Conservation (phyloP, 2,797 vertebrate genomes). For the Acestrorhynchus altus region DNA sequence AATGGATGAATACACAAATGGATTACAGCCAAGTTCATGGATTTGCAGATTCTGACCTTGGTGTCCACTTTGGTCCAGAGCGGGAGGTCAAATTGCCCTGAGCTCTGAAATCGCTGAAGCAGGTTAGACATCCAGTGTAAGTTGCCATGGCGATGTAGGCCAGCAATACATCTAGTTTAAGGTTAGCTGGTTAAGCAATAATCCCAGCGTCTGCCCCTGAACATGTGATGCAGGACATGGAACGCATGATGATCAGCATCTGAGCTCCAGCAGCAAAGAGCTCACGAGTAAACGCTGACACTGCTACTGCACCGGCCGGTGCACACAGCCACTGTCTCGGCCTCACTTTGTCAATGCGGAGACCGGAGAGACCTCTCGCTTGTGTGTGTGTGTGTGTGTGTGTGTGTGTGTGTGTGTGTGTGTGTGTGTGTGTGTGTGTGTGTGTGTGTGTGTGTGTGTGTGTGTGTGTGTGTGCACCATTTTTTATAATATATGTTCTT, state of each 20-base stretch:
- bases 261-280: not conserved
- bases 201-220: not conserved
- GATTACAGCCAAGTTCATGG: too few relatives aligned
- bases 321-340: constrained; percentile 1
- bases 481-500: constrained; percentile 37
- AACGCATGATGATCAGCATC: not conserved
- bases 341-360: constrained; percentile 36
- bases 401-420: constrained; percentile 18
- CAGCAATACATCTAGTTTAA: not conserved
- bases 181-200: not conserved
- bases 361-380: constrained; percentile 12
- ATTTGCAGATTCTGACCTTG: too few relatives aligned
- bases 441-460: constrained; percentile 22
- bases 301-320: constrained; percentile 26
- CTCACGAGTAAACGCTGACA: constrained; percentile 41
- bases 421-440: constrained; percentile 33
- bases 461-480: constrained; percentile 24
- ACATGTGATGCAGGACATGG: not conserved
- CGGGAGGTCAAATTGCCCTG: too few relatives aligned
- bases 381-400: constrained; percentile 36
- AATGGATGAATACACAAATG: too few relatives aligned
- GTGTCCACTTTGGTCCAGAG: too few relatives aligned
- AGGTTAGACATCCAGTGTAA: too few relatives aligned
- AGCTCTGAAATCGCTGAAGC: too few relatives aligned
- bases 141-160: too few relatives aligned